These are phyloP conservation scores for Chironomus striatipennis DNA, from an alignment of 1,140 invertebrate genomes.

Conservation along the genomic window DNA sequence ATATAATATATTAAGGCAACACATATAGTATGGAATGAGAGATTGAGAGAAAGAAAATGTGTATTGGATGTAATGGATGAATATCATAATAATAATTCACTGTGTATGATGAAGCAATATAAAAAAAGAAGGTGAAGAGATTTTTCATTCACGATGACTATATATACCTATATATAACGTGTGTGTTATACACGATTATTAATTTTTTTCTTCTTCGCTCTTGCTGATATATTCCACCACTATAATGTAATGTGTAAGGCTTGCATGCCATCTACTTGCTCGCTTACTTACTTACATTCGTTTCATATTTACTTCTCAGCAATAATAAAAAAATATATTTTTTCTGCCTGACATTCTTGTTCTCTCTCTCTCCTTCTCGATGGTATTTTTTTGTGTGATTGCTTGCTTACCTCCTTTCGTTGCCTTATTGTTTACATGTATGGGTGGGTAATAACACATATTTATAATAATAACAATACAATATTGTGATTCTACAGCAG, in stretches of 20 bases:
- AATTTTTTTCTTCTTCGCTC: constrained; percentile 18
- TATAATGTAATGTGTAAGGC: background rate
- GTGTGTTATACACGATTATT: constrained; percentile 17
- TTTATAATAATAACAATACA: no score
- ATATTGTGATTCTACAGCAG: no score
- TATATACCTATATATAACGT: background rate
- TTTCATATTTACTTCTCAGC: background rate
- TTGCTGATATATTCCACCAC: background rate
- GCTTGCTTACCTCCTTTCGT: no score
- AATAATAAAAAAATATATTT: background rate
- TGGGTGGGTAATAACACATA: no score
- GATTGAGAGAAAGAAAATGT: background rate
- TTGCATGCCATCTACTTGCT: background rate
- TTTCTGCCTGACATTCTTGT: background rate
- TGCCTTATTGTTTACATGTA: no score
- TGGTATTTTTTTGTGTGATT: no score
- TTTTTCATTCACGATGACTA: constrained; percentile 9
- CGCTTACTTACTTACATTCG: background rate
- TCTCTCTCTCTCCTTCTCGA: background rate
- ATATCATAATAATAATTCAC: constrained; percentile 19
- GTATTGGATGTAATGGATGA: constrained; percentile 1
- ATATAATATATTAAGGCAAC: no score
- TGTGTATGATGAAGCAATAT: constrained; percentile 18
- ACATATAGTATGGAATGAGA: no score
- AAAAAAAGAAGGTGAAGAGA: background rate